A percentile compares a stretch with the other conserved stretches of the same genome.
These are phyloP conservation scores for Haemorhous mexicanus DNA, from an alignment of 2,113 vertebrate genomes.

Conservation along the genomic window DNA sequence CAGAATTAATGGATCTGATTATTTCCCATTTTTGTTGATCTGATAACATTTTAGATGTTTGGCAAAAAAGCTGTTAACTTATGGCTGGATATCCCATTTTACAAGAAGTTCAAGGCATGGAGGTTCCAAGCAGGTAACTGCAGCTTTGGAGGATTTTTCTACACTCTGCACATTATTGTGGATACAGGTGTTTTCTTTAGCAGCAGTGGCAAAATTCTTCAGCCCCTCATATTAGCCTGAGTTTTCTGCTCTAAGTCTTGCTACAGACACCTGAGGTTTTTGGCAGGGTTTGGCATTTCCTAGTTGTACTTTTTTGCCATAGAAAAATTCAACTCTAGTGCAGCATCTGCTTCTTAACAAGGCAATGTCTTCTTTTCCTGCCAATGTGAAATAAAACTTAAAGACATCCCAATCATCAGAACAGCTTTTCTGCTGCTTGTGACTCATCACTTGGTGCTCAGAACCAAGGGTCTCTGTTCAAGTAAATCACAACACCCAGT, in stretches of 20 bases:
- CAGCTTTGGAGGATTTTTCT: neutral
- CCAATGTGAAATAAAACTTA: neutral
- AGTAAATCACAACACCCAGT: neutral
- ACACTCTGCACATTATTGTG: neutral
- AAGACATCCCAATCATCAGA: neutral
- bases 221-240: neutral
- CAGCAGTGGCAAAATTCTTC: neutral
- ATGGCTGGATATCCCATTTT: neutral
- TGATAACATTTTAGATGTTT: neutral
- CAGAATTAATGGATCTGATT: neutral
- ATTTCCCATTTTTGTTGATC: neutral
- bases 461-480: neutral
- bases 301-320: neutral
- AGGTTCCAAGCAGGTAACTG: neutral
- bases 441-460: neutral
- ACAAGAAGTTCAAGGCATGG: neutral
- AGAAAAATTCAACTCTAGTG: neutral
- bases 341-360: constrained; percentile 20
- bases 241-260: neutral
- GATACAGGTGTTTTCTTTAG: neutral
- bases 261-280: neutral
- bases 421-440: neutral
- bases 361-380: neutral
- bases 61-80: neutral
- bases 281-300: neutral